A percentile compares a stretch with the other conserved stretches of the same genome.
phyloP scores from a whole-genome alignment of 2,113 vertebrate genomes.

The Pogonocichla stellata region DNA sequence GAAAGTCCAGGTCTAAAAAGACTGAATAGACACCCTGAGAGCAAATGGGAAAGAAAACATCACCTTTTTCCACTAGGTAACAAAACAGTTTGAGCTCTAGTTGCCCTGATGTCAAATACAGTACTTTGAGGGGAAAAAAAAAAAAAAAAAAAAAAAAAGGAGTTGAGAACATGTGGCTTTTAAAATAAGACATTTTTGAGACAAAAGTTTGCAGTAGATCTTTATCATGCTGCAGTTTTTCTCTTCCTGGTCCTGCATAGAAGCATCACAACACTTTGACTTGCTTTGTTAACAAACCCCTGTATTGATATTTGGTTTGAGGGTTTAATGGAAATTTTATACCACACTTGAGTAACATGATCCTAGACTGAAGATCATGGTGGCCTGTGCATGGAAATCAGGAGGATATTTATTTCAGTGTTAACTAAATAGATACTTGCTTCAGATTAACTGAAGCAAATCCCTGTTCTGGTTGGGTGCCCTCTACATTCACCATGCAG shows the following conservation, averaged over 20 bases:
- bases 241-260: neutral
- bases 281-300: neutral
- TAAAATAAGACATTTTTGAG: neutral
- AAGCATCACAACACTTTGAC: neutral
- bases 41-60: neutral
- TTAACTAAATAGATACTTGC: neutral
- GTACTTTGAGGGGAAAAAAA: neutral
- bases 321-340: neutral
- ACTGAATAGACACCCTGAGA: neutral
- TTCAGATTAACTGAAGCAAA: neutral
- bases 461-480: neutral
- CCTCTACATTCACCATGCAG: neutral
- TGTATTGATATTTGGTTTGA: neutral
- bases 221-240: neutral
- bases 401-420: neutral
- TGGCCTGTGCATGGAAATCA: neutral
- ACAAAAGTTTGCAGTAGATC: neutral
- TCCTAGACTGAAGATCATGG: neutral
- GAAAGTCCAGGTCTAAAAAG: neutral
- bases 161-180: neutral
- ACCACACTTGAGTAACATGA: neutral
- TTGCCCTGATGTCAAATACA: neutral
- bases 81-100: neutral
- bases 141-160: neutral
- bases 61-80: neutral